Percentiles rank a stretch among this genome's conserved stretches.
These are phyloP conservation scores for Megaleporinus macrocephalus DNA, from an alignment of 2,113 vertebrate genomes.

Conservation along the genomic window DNA sequence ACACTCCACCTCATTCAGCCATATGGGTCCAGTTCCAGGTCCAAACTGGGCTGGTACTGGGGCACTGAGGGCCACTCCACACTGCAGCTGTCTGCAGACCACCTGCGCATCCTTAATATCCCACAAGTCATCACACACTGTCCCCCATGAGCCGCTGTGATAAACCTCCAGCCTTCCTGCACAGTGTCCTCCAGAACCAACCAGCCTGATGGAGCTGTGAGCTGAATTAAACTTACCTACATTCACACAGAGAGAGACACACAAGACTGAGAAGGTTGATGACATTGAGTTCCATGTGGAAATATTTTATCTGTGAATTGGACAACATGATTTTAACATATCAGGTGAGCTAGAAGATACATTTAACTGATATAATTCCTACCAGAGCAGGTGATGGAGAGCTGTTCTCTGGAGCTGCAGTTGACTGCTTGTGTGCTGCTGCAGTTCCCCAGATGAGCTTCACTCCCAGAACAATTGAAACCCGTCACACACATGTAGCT, in stretches of 20 bases:
- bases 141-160: background rate
- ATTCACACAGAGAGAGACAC: slow-evolving; percentile 8
- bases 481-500: background rate
- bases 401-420: background rate
- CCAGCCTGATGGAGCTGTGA: background rate
- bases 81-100: slow-evolving; percentile 13
- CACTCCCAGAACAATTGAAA: background rate
- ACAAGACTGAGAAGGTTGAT: background rate
- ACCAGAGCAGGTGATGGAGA: background rate
- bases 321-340: too few relatives aligned
- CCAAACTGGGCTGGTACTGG: slow-evolving; percentile 35
- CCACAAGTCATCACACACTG: slow-evolving; percentile 2
- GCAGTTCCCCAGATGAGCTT: background rate
- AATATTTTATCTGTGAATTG: too few relatives aligned
- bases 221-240: slow-evolving; percentile 18
- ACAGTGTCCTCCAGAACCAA: background rate
- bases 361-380: background rate
- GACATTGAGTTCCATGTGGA: too few relatives aligned
- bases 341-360: too few relatives aligned
- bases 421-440: background rate
- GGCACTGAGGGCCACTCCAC: background rate
- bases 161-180: slow-evolving; percentile 7
- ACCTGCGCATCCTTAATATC: slow-evolving; percentile 17
- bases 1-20: slow-evolving; percentile 58
- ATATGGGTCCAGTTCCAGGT: slow-evolving; percentile 46